A percentile compares a stretch with the other conserved stretches of the same genome.
Conservation (phyloP, 1,140 invertebrate genomes). For the Ceratosolen solmsi region DNA sequence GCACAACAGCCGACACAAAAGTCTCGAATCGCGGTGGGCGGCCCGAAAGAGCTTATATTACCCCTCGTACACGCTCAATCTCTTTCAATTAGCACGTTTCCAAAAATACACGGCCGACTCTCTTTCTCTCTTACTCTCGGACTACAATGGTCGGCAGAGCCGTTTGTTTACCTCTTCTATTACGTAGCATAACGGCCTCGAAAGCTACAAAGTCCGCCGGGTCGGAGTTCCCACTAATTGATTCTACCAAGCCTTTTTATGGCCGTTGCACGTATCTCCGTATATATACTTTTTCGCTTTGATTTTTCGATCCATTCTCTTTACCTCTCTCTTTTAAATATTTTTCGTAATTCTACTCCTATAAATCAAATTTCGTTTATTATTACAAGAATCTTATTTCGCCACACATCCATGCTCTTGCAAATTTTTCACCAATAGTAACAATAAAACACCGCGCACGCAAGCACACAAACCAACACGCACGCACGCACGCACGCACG, state of each 20-base stretch:
- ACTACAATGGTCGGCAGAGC: not conserved
- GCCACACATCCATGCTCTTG: not conserved
- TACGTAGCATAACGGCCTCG: constrained; percentile 29
- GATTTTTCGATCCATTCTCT: not conserved
- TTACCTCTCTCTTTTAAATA: not conserved
- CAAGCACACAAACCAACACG: not conserved
- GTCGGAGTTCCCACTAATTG: constrained; percentile 4
- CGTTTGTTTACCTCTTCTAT: constrained; percentile 25
- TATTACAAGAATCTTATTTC: no score
- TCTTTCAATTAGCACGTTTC: constrained; percentile 51
- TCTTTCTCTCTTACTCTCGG: not conserved
- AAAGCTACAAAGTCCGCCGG: not conserved
- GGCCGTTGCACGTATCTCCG: constrained; percentile 1
- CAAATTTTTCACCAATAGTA: not conserved
- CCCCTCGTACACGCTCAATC: constrained; percentile 34
- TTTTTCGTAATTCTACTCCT: no score
- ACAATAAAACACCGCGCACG: no score
- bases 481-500: not conserved
- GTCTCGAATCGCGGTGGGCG: constrained; percentile 23
- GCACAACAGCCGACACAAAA: not conserved
- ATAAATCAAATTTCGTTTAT: not conserved
- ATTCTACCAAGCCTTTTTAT: constrained; percentile 12
- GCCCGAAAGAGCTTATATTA: constrained; percentile 36
- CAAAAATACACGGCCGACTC: constrained; percentile 41
- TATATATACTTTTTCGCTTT: not conserved